Percentiles rank a stretch among this genome's conserved stretches.
Evolutionary conservation across 2,797 vertebrate species (phyloP).

Genomic region (Tapera naevia): DNA sequence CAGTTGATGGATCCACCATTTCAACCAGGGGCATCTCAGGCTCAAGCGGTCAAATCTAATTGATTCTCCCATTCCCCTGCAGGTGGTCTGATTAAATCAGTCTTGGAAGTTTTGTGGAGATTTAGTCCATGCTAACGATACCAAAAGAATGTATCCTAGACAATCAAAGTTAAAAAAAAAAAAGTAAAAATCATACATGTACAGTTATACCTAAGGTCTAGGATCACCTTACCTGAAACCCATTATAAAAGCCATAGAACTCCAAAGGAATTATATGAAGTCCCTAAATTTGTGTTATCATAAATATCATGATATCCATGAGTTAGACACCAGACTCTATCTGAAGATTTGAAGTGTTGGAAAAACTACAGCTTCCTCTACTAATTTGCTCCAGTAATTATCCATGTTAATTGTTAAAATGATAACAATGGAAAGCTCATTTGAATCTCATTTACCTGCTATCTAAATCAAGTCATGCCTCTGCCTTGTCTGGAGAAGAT

Average conservation of each 20-base stretch:
- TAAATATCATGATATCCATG: no score
- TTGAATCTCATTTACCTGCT: slow-evolving; percentile 27
- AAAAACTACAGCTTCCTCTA: neutral
- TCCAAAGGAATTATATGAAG: neutral
- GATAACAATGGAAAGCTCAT: neutral
- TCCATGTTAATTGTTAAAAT: neutral
- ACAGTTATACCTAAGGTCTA: neutral
- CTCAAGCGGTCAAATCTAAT: neutral
- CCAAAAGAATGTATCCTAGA: neutral
- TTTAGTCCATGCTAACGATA: neutral
- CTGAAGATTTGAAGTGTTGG: neutral
- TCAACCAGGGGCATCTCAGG: neutral
- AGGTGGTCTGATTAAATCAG: neutral
- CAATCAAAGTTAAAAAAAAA: neutral
- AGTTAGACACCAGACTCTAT: neutral
- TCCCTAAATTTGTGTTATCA: neutral
- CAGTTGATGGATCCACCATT: neutral
- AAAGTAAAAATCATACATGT: neutral
- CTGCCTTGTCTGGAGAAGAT: slow-evolving; percentile 44
- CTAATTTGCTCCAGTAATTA: neutral
- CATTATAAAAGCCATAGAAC: neutral
- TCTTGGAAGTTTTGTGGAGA: neutral
- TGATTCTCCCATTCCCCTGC: neutral
- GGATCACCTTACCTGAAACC: neutral
- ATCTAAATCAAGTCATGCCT: slow-evolving; percentile 33